Conservation (phyloP, 2,797 vertebrate genomes). For the Mareca strepera region DNA sequence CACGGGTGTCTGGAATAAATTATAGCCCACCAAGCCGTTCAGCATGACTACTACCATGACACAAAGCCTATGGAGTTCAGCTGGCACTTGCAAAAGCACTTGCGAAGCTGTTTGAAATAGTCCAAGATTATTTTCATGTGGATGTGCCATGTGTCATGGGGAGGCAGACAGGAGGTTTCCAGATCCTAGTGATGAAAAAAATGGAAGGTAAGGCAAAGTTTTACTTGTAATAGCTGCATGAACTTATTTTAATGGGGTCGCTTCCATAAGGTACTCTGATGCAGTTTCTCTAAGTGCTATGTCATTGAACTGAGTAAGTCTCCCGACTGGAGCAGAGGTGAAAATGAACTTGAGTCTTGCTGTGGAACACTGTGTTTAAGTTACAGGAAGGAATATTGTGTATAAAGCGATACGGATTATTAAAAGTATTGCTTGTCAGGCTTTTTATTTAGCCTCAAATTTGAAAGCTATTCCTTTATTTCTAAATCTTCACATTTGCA, state of each 20-base stretch:
- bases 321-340: slow-evolving; percentile 21
- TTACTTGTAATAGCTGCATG: not conserved
- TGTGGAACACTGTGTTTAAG: not conserved
- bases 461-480: slow-evolving; percentile 44
- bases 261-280: slow-evolving; percentile 2
- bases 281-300: not conserved
- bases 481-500: slow-evolving; percentile 48
- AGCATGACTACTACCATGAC: not conserved
- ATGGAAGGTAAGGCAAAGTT: not conserved
- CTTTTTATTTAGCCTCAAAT: slow-evolving; percentile 46
- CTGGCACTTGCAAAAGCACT: not conserved
- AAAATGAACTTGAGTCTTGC: not conserved
- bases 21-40: not conserved
- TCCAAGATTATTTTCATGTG: not conserved
- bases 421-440: not conserved
- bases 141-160: not conserved
- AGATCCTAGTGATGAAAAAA: not conserved
- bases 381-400: not conserved
- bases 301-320: slow-evolving; percentile 9
- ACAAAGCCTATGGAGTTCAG: not conserved
- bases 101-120: not conserved
- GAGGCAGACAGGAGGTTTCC: not conserved
- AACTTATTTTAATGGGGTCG: not conserved
- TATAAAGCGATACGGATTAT: not conserved
- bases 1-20: not conserved